phyloP scores from a whole-genome alignment of 2,113 vertebrate species.

The Psittacus erithacus region DNA sequence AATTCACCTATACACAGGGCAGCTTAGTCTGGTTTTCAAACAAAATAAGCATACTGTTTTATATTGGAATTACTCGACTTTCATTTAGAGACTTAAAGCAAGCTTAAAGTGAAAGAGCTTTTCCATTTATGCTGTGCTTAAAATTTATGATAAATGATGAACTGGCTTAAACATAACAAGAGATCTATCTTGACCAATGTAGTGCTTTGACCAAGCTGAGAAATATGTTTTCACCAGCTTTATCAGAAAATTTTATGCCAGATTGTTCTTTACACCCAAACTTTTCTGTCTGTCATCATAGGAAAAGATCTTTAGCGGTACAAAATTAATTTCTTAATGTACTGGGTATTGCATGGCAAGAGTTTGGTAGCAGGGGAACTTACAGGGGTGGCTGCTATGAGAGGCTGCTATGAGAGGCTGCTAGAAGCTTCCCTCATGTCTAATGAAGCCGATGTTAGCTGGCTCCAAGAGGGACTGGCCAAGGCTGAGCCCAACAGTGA shows the following conservation, averaged over 20 bases:
- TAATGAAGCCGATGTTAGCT: fast-evolving
- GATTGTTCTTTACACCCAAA: not conserved
- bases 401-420: not conserved
- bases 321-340: not conserved
- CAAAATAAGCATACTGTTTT: not conserved
- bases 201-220: not conserved
- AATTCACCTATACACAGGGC: not conserved
- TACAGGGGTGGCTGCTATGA: too few relatives aligned
- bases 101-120: not conserved
- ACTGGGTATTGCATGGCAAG: fast-evolving
- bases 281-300: not conserved
- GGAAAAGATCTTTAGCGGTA: not conserved
- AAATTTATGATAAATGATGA: not conserved
- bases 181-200: not conserved
- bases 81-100: not conserved
- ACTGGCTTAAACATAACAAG: not conserved
- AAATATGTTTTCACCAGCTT: not conserved
- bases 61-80: not conserved
- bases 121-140: not conserved
- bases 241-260: not conserved
- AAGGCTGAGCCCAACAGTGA: fast-evolving
- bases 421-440: not conserved
- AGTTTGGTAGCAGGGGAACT: fast-evolving
- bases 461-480: fast-evolving
- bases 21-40: not conserved